A percentile compares a stretch with the other conserved stretches of the same genome.
Evolutionary conservation across 2,113 vertebrate genomes (phyloP).

Genomic region (Engystomops pustulosus): DNA sequence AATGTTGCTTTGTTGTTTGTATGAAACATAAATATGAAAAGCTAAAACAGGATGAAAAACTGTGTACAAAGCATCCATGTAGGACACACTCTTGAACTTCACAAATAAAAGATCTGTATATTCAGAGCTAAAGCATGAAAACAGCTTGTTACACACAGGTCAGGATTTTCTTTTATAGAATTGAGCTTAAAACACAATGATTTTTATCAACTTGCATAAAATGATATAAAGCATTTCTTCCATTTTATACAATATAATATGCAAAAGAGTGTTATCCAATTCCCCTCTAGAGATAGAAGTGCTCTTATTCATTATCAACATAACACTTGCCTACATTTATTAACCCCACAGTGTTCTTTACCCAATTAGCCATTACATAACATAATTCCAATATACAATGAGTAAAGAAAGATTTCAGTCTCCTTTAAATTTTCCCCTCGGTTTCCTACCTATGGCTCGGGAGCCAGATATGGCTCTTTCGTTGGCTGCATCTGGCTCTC

Average conservation of each 20-base stretch:
- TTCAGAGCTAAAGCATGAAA: neutral
- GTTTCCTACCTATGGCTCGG: too few species aligned
- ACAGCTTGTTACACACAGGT: neutral
- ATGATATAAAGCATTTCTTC: neutral
- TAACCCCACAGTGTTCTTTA: neutral
- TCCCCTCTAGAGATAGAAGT: neutral
- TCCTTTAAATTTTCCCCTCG: too few species aligned
- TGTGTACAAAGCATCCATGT: neutral
- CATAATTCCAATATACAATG: too few species aligned
- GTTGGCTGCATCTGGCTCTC: too few species aligned
- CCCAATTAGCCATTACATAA: neutral
- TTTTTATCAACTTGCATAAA: neutral
- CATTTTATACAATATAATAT: neutral
- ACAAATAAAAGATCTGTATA: neutral
- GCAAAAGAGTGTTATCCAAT: neutral
- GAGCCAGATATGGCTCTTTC: too few species aligned
- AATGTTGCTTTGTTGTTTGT: too few species aligned
- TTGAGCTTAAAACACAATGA: neutral
- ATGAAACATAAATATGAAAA: too few species aligned
- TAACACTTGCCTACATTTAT: neutral
- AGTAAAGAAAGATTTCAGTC: too few species aligned
- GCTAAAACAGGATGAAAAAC: too few species aligned
- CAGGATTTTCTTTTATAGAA: neutral
- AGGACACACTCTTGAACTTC: neutral
- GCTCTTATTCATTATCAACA: neutral